These are phyloP conservation scores for Drosophila mimica DNA, from an alignment of 2,888 invertebrate genomes.

Conservation along the genomic window DNA sequence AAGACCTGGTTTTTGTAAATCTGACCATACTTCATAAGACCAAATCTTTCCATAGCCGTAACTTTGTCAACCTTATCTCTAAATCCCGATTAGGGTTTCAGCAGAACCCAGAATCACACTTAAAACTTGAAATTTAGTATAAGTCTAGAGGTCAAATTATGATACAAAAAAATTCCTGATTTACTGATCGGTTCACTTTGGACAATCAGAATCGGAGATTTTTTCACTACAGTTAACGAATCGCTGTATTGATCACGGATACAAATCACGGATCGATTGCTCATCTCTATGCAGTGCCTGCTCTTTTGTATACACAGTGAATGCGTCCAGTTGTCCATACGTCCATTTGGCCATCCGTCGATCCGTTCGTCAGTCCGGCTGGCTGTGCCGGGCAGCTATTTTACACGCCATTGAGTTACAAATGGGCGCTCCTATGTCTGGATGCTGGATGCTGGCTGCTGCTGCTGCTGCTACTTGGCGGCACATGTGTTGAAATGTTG, in stretches of 20 bases:
- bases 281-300: conserved; percentile 36
- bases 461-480: conserved; percentile 23
- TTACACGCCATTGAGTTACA: conserved; percentile 76
- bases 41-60: too few relatives aligned
- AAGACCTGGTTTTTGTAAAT: too few relatives aligned
- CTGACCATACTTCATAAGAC: too few relatives aligned
- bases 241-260: not conserved
- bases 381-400: conserved; percentile 67
- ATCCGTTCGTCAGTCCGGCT: conserved; percentile 38
- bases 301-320: conserved; percentile 15
- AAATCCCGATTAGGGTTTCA: too few relatives aligned
- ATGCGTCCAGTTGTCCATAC: conserved; percentile 17
- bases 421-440: conserved; percentile 53
- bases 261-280: conserved; percentile 8
- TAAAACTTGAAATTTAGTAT: not conserved
- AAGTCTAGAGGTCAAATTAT: not conserved
- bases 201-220: not conserved
- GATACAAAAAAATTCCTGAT: not conserved
- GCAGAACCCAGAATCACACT: too few relatives aligned
- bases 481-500: not conserved
- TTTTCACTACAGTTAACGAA: not conserved
- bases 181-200: too few relatives aligned
- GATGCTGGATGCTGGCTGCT: conserved; percentile 18
- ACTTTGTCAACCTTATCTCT: too few relatives aligned
- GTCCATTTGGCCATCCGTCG: conserved; percentile 37